Evolutionary conservation across 2,113 vertebrate species (phyloP).

Genomic region (Salvelinus fontinalis): DNA sequence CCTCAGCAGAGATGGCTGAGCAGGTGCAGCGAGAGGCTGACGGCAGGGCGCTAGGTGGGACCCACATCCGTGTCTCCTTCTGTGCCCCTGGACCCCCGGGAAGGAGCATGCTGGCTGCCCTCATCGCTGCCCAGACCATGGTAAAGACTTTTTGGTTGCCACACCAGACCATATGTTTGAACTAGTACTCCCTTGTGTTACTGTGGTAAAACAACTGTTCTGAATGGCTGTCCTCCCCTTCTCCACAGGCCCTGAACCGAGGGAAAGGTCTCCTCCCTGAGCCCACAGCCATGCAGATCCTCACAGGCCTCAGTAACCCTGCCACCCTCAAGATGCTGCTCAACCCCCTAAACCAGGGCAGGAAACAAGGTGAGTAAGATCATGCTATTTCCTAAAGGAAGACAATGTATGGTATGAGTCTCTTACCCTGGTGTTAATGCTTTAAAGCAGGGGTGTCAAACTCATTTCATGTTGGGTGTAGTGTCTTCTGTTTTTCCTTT

Average conservation of each 20-base stretch:
- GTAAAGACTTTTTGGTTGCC: conserved; percentile 58
- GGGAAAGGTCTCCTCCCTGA: conserved; percentile 93
- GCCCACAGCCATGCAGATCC: conserved; percentile 86
- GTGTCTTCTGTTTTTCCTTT: too few species aligned
- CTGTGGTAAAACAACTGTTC: background rate
- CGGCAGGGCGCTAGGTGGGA: conserved; percentile 75
- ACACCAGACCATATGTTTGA: background rate
- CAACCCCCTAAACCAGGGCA: conserved; percentile 80
- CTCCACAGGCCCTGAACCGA: conserved; percentile 81
- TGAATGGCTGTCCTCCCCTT: background rate
- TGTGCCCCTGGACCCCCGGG: conserved; percentile 90
- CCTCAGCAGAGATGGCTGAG: conserved; percentile 81
- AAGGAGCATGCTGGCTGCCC: conserved; percentile 89
- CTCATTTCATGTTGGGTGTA: too few species aligned
- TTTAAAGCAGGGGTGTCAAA: too few species aligned
- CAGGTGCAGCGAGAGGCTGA: conserved; percentile 76
- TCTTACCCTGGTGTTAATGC: background rate
- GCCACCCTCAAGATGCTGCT: conserved; percentile 88
- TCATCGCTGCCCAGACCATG: conserved; percentile 91
- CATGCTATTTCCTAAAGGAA: background rate
- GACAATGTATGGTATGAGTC: background rate
- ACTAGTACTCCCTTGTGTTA: too few species aligned
- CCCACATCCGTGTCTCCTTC: conserved; percentile 84
- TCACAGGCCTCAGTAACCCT: conserved; percentile 83
- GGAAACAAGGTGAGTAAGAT: conserved; percentile 80